phyloP scores from a whole-genome alignment of 2,113 vertebrate genomes.

The Dendrocopos noguchii region DNA sequence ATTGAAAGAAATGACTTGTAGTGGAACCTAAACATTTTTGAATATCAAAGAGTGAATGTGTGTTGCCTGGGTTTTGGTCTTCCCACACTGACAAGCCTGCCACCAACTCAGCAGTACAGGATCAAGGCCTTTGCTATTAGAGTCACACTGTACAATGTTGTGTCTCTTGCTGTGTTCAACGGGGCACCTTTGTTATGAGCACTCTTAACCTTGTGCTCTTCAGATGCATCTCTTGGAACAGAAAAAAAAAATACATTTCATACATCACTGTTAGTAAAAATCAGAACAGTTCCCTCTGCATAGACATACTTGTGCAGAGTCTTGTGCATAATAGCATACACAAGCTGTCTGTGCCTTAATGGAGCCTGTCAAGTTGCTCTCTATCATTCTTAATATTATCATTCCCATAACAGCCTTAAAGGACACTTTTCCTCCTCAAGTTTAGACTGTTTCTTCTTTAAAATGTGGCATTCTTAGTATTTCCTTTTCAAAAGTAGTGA shows the following conservation, averaged over 20 bases:
- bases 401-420: background rate
- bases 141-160: background rate
- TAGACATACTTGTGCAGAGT: background rate
- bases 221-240: background rate
- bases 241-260: background rate
- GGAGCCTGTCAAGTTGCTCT: conserved; percentile 27
- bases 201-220: background rate
- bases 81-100: background rate
- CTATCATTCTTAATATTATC: conserved; percentile 3
- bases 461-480: background rate
- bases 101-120: background rate
- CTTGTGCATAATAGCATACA: background rate
- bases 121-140: background rate
- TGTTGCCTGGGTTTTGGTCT: background rate
- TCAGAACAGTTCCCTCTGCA: background rate
- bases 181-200: background rate
- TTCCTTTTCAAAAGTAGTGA: background rate
- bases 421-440: background rate
- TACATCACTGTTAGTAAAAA: conserved; percentile 15
- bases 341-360: conserved; percentile 13
- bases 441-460: background rate
- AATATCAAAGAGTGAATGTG: background rate
- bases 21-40: background rate
- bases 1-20: background rate
- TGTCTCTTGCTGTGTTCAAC: background rate